These are phyloP conservation scores for Phylloscopus trochiloides DNA, from an alignment of 2,113 vertebrate species.

Conservation along the genomic window DNA sequence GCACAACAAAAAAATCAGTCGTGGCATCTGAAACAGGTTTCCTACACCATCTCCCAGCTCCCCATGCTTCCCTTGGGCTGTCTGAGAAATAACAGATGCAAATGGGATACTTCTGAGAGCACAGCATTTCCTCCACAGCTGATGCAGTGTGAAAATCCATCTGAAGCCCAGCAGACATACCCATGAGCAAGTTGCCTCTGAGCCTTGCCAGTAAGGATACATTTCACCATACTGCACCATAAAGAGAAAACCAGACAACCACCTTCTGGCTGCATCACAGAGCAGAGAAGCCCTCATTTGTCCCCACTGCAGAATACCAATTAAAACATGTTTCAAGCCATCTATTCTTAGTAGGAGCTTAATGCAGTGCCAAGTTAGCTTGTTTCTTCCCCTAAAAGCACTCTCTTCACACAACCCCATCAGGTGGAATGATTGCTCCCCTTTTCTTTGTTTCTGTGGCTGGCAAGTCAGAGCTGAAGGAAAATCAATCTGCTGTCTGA, in stretches of 20 bases:
- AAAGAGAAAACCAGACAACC: conserved; percentile 29
- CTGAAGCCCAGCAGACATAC: conserved; percentile 29
- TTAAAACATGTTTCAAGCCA: not conserved
- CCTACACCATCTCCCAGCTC: not conserved
- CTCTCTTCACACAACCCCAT: not conserved
- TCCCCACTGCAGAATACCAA: not conserved
- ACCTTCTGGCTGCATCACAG: not conserved
- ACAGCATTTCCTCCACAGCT: conserved; percentile 9
- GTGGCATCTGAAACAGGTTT: not conserved
- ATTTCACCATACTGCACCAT: not conserved
- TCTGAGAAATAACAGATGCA: conserved; percentile 21
- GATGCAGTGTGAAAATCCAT: conserved; percentile 32
- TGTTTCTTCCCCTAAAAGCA: not conserved
- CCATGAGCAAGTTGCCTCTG: not conserved
- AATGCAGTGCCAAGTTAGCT: not conserved
- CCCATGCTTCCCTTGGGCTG: not conserved
- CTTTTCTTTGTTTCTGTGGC: not conserved
- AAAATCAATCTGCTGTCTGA: not conserved
- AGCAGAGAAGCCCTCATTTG: not conserved
- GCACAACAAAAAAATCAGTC: not conserved
- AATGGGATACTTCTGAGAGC: conserved; percentile 1
- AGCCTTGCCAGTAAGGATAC: conserved; percentile 21
- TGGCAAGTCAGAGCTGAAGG: not conserved
- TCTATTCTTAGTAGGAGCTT: not conserved
- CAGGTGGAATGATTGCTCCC: not conserved